Evolutionary conservation across 2,888 invertebrate species (phyloP), one percentile per base, ranked within the genome.

Genomic region (Callinectes sapidus): DNA sequence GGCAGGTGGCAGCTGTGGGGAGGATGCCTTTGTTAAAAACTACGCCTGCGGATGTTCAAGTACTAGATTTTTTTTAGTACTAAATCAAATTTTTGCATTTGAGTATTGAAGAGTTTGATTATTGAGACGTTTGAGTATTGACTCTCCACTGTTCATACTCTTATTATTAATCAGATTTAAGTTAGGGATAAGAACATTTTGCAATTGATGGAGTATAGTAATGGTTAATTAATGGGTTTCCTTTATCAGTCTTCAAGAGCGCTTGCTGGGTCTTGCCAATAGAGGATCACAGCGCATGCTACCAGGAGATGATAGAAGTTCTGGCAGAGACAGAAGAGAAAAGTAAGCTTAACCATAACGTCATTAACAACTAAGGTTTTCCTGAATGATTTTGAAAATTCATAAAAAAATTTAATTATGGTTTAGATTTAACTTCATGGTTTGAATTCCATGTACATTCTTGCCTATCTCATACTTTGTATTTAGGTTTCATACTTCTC

Each of bases 191-290:
- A 71, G 28, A 28, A 28, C 28, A 28, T 71, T 71, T 71, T 71
- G 71, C n/a, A 71, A 71, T 13, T 81, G 35, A 2, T 35, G 14
- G 35, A 81, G n/a, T 81, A 16, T 1, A 71, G 35, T 81, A 81
- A 16, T 81, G 14, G 35, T 23, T 42, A n/a, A 16, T 77, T 48
- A 28, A 35, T 77, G 13, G n/a, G n/a, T n/a, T 14, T 90, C 35
- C 5, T 54, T 13, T 71, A 71, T 48, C 66, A 93, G 93, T 89
- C 90, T 93, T 71, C 93, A 93, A 86, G 93, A 93, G 81, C 92
- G 93, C 5, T 92, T 93, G 88, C 81, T 93, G 77, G 93, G 93
- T 32, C 87, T 93, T 48, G 93, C 93, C 81, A 92, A 89, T 90
- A 89, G 89, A 16, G 92, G 86, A 54, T n/a, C 87, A 54, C 92